Base-by-base conservation (phyloP, 2,113 vertebrate genomes). In the Chaetops frenatus region DNA sequence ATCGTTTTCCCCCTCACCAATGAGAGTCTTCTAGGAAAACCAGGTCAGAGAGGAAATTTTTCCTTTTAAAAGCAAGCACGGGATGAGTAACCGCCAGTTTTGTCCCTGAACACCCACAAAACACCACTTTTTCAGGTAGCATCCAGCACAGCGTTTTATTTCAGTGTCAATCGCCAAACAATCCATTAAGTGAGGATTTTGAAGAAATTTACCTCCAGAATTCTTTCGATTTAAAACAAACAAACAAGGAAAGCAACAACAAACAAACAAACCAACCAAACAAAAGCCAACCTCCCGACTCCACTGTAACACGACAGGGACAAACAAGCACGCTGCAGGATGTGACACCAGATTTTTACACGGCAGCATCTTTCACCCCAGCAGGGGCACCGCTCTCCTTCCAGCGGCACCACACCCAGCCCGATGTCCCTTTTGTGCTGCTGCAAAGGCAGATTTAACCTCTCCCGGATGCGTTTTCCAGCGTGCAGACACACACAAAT, bases 261-360 rank as follows among this genome's bases (percentile, higher is more conserved):
- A 54, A 40, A 28, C 15, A 45, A 6, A n/a, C n/a, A n/a, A n/a
- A n/a, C 4, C 23, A 57, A 27, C 8, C 10, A 27, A 42, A 14
- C 35, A 23, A 35, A 48, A 9, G 21, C 4, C 27, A 51, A 3
- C 6, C 19, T 21, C 19, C 25, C 51, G 31, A 15, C 15, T 76
- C 69, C 24, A 40, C 35, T 48, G 31, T 16, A 13, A 27, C 28
- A 7, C 3, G 11, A 53, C 0, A n/a, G 9, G 61, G 48, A 44
- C 47, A 44, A 92, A 31, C 4, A 42, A 65, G n/a, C 21, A 16
- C 60, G 4, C 18, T 31, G 17, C n/a, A 65, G 57, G 28, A 15
- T 40, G 29, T 0, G 6, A 45, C 53, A 24, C 0, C 0, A 28
- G 50, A 50, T 54, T 83, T 83, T 72, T 44, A 51, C 15, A 8